These are phyloP conservation scores for Aphaenogaster ashmeadi DNA, from an alignment of 1,140 invertebrate genomes.

Conservation along the genomic window DNA sequence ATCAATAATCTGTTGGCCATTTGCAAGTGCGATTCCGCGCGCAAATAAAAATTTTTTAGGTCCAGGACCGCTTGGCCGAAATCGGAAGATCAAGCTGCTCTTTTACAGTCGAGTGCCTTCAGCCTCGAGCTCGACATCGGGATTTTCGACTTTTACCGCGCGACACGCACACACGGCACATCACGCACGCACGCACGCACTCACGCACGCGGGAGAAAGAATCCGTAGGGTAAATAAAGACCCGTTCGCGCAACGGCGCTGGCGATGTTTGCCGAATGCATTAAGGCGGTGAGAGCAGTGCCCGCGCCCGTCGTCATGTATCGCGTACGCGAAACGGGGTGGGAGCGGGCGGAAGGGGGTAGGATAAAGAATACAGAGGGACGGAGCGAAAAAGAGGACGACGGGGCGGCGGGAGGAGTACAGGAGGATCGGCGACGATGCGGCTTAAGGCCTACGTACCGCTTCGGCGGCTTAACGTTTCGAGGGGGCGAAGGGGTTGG, in stretches of 20 bases:
- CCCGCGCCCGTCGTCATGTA: constrained; percentile 75
- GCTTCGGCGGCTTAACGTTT: constrained; percentile 81
- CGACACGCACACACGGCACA: constrained; percentile 37
- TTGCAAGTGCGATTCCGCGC: neutral
- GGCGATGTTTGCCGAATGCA: constrained; percentile 85
- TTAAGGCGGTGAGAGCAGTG: constrained; percentile 79
- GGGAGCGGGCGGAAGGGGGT: neutral
- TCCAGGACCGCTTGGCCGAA: neutral
- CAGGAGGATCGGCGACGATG: constrained; percentile 79
- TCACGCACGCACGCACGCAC: constrained; percentile 18
- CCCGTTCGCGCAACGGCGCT: constrained; percentile 76
- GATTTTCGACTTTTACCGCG: constrained; percentile 54
- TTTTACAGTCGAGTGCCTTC: constrained; percentile 14
- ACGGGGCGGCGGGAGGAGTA: constrained; percentile 33
- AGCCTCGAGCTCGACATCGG: constrained; percentile 26
- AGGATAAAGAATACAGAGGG: constrained; percentile 60
- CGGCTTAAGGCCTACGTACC: constrained; percentile 85
- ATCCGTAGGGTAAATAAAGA: constrained; percentile 84
- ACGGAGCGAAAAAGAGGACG: constrained; percentile 57
- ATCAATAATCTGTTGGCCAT: neutral
- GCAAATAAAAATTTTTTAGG: neutral
- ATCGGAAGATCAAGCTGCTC: constrained; percentile 13
- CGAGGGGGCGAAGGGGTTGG: constrained; percentile 71
- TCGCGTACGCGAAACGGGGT: constrained; percentile 59
- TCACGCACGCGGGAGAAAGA: constrained; percentile 68